phyloP scores from a whole-genome alignment of 2,888 invertebrate species.

The Meta bourneti region DNA sequence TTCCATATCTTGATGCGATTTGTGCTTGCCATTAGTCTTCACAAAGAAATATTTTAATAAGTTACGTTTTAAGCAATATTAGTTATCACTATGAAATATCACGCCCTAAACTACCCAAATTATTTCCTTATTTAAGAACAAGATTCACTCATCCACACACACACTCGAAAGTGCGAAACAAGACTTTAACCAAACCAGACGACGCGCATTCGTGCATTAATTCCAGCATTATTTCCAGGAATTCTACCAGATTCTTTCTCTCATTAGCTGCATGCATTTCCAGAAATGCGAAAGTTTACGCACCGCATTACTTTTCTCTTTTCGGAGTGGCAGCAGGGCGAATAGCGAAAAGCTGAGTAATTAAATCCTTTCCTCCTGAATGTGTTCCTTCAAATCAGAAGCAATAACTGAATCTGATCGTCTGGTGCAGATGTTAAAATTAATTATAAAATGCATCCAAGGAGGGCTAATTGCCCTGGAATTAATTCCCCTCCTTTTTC shows the following conservation, averaged over 20 bases:
- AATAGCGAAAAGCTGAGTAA: not conserved
- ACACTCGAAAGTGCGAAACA: not conserved
- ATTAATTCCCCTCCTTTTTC: conserved; percentile 32
- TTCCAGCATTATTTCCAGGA: not conserved
- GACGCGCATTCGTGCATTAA: not conserved
- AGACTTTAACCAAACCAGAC: not conserved
- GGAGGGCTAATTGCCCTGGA: conserved; percentile 27
- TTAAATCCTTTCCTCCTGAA: conserved; percentile 17
- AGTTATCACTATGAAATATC: no score
- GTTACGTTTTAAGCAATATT: no score
- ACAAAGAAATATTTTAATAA: no score
- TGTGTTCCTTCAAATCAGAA: not conserved
- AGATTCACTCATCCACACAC: not conserved
- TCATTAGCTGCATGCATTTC: not conserved
- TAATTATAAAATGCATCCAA: conserved; percentile 36
- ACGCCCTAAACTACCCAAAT: no score
- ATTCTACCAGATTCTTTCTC: not conserved
- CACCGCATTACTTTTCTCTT: not conserved
- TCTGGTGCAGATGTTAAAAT: conserved; percentile 43
- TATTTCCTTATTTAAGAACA: no score
- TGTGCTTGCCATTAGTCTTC: no score
- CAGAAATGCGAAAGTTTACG: not conserved
- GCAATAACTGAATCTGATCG: not conserved
- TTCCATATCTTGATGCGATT: no score
- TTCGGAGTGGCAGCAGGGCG: not conserved